Base-by-base conservation (phyloP, 2,888 invertebrate species). In the Apamea epomidion region DNA sequence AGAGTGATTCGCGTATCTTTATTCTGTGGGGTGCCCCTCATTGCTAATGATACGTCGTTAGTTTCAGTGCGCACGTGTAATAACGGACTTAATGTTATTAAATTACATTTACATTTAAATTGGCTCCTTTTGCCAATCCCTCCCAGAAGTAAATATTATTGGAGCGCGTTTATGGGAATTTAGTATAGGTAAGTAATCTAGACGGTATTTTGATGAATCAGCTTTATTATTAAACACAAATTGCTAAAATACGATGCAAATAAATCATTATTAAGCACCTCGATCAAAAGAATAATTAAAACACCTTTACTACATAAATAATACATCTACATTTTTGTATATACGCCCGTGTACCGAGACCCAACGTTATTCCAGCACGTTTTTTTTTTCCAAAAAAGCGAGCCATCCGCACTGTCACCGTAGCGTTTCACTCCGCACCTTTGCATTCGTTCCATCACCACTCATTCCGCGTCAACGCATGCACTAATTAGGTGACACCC, bases 401-500 rank as follows among this genome's bases (percentile, higher is more conserved):
- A 70, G 29, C 32, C 80, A 73, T 82, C 83, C 81, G 74, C 45
- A 58, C 68, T 84, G 79, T 88, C 82, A 81, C 83, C 82, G 81
- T 84, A 76, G 73, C 92, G 91, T 92, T 93, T 93, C 94, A 93
- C 92, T 94, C 93, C 81, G 88, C 94, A 92, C 95, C 94, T 94
- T 93, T 91, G 87, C 93, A 89, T 92, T 93, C 91, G 93, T 92
- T 92, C 92, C 92, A 87, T 92, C 93, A 92, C 91, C 92, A 85
- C 91, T 92, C 94, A 95, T 96, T 96, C 94, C 95, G 94, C 96
- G 93, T 95, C 96, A 95, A 91, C 95, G 96, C 95, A 92, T 95
- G 92, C 93, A 94, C 96, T 96, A 96, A 96, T 96, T 97, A 96
- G 94, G 91, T 93, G 94, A 94, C 94, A 95, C 92, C 94, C 93